A percentile compares a stretch with the other conserved stretches of the same genome.
phyloP scores from a whole-genome alignment of 2,888 invertebrate species.

The Norana najaformis region DNA sequence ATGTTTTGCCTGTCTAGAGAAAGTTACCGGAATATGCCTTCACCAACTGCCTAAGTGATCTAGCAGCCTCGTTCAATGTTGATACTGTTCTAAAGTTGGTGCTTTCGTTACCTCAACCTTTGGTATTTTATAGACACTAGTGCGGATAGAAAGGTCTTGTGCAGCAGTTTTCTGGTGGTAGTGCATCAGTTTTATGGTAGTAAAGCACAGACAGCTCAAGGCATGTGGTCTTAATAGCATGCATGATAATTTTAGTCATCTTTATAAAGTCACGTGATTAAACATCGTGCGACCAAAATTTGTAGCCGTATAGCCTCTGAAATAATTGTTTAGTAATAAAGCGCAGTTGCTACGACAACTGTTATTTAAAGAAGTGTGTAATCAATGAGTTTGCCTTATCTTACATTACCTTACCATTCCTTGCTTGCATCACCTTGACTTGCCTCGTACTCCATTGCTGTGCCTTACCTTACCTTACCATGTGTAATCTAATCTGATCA shows the following conservation, averaged over 20 bases:
- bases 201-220: background rate
- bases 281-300: too few species aligned
- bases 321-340: too few species aligned
- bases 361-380: too few species aligned
- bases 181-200: background rate
- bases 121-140: background rate
- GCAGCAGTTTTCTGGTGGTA: background rate
- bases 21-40: conserved; percentile 18
- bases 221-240: too few species aligned
- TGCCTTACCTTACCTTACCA: background rate
- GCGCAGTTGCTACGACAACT: too few species aligned
- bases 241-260: too few species aligned
- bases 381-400: background rate
- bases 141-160: background rate
- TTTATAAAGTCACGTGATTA: too few species aligned
- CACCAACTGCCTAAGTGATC: background rate
- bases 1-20: background rate
- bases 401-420: background rate
- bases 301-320: too few species aligned
- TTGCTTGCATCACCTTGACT: background rate
- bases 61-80: background rate
- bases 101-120: background rate
- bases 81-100: background rate
- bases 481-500: background rate
- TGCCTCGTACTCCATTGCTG: background rate